These are phyloP conservation scores for Equus quagga DNA, from an alignment of 2,113 vertebrate species.

Conservation along the genomic window DNA sequence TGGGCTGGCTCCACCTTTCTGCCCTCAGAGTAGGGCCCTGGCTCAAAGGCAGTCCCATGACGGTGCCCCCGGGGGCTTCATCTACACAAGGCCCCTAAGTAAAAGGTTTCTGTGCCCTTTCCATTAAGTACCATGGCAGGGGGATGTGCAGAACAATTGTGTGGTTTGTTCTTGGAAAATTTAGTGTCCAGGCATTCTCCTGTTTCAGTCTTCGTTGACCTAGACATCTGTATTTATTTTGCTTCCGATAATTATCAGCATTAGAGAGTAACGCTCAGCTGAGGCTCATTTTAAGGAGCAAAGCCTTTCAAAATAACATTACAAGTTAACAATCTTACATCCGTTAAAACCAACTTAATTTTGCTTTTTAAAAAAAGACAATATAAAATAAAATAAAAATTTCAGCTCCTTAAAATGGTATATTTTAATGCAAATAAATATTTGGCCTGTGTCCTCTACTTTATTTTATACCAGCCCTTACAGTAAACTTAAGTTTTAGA, in stretches of 20 bases:
- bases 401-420: not conserved
- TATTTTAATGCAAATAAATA: not conserved
- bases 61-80: not conserved
- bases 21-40: not conserved
- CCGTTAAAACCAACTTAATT: constrained; percentile 1
- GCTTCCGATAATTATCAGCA: constrained; percentile 52
- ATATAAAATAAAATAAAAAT: not conserved
- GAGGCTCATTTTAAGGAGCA: constrained; percentile 42
- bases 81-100: not conserved
- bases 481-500: not conserved
- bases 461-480: not conserved
- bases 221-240: constrained; percentile 60
- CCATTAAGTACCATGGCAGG: not conserved
- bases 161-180: constrained; percentile 29
- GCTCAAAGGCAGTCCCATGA: not conserved
- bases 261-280: not conserved
- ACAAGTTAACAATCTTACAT: not conserved
- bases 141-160: not conserved
- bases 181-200: not conserved
- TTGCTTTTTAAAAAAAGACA: not conserved
- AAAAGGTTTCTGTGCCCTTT: not conserved
- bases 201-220: constrained; percentile 43
- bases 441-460: not conserved
- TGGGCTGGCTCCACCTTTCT: not conserved
- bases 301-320: constrained; percentile 33